Percentiles rank a stretch among this genome's conserved stretches.
These are phyloP conservation scores for Suricata suricatta DNA, from an alignment of 2,113 vertebrate genomes.

Conservation along the genomic window DNA sequence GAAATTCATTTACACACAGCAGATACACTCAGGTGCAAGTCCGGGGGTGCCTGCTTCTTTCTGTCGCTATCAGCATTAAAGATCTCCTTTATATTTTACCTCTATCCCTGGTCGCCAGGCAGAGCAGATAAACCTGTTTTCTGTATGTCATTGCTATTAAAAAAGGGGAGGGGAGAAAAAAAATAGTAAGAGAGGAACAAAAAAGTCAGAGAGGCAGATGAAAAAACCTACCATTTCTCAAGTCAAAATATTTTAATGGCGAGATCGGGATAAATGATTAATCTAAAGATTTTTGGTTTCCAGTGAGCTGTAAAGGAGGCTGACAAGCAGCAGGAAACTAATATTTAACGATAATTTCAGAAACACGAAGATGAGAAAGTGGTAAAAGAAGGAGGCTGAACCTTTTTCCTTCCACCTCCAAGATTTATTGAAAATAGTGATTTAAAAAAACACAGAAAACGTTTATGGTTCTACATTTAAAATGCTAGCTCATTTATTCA, in stretches of 20 bases:
- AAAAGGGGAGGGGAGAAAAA: background rate
- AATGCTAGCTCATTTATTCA: background rate
- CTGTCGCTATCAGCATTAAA: constrained; percentile 66
- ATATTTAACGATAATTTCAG: constrained; percentile 71
- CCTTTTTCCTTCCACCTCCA: background rate
- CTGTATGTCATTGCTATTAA: constrained; percentile 26
- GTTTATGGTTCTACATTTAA: background rate
- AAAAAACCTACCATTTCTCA: constrained; percentile 45
- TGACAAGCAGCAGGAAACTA: constrained; percentile 48
- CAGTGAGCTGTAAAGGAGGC: background rate
- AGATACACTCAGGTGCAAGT: constrained; percentile 60
- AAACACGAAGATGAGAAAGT: constrained; percentile 37
- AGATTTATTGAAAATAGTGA: background rate
- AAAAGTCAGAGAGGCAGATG: background rate
- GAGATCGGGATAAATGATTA: constrained; percentile 49
- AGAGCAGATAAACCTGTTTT: constrained; percentile 65
- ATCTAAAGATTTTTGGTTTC: constrained; percentile 49
- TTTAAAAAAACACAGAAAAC: background rate
- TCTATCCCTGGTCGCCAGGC: constrained; percentile 67
- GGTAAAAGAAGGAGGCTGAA: constrained; percentile 19
- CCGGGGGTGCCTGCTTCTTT: constrained; percentile 26
- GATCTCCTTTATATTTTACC: constrained; percentile 76
- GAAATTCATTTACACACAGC: constrained; percentile 70
- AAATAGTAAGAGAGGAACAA: background rate
- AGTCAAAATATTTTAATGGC: constrained; percentile 73